Percentiles rank a stretch among this genome's conserved stretches.
Evolutionary conservation across 2,888 invertebrate species (phyloP).

Genomic region (Cheilosia variabilis): DNA sequence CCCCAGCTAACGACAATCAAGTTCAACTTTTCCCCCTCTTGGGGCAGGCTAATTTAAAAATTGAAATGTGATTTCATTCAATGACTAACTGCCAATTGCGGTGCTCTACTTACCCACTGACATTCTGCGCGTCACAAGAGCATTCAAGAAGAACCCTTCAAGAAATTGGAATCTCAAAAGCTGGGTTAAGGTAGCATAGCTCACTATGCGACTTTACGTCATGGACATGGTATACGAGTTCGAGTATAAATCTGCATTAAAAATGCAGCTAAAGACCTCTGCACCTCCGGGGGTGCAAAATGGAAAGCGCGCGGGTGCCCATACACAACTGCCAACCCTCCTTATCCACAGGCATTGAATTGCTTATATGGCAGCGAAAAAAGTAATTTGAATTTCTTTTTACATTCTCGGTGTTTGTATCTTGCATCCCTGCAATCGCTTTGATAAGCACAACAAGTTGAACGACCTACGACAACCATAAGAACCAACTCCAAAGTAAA

Average conservation of each 20-base stretch:
- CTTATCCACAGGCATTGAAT: slow-evolving; percentile 56
- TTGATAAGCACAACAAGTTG: slow-evolving; percentile 72
- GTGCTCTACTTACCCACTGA: slow-evolving; percentile 74
- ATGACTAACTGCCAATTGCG: slow-evolving; percentile 43
- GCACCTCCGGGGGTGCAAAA: slow-evolving; percentile 37
- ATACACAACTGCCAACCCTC: slow-evolving; percentile 24
- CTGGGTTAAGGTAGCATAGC: slow-evolving; percentile 53
- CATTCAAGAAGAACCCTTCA: slow-evolving; percentile 39
- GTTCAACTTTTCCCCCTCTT: neutral
- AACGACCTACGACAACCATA: slow-evolving; percentile 74
- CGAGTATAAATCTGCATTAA: slow-evolving; percentile 65
- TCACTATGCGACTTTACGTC: slow-evolving; percentile 37
- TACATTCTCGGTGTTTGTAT: slow-evolving; percentile 20
- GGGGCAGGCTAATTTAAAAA: neutral
- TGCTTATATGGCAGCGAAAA: slow-evolving; percentile 60
- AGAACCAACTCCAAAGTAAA: slow-evolving; percentile 54
- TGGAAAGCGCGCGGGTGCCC: neutral
- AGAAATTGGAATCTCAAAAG: slow-evolving; percentile 45
- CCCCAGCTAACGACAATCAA: too few relatives aligned
- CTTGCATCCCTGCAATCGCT: slow-evolving; percentile 41
- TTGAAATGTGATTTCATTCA: slow-evolving; percentile 55
- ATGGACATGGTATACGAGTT: slow-evolving; percentile 1
- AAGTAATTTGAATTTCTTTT: slow-evolving; percentile 65
- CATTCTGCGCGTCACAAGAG: slow-evolving; percentile 41
- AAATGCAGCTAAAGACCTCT: slow-evolving; percentile 40